phyloP scores from a whole-genome alignment of 2,888 invertebrate species.

The Disparrhopalites patrizii region DNA sequence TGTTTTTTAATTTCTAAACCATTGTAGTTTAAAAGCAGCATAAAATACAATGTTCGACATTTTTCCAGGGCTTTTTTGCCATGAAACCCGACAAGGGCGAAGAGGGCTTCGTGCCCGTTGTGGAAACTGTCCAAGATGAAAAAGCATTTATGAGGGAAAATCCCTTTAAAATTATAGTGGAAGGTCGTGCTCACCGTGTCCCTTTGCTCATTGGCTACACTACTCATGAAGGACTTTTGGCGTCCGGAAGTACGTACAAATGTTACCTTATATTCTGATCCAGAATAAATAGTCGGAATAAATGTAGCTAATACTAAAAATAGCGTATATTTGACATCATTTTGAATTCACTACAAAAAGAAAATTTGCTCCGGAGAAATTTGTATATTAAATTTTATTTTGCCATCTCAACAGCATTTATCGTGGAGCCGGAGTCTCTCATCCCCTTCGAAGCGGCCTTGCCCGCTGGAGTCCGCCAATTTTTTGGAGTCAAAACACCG shows the following conservation, averaged over 20 bases:
- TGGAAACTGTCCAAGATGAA: constrained; percentile 10
- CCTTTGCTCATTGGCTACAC: constrained; percentile 8
- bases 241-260: background rate
- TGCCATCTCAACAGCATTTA: background rate
- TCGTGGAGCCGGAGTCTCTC: background rate
- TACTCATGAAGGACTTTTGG: constrained; percentile 1
- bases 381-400: background rate
- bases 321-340: too few species aligned
- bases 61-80: too few species aligned
- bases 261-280: background rate
- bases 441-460: background rate
- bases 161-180: background rate
- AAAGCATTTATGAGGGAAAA: background rate
- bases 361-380: background rate
- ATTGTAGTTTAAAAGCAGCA: too few species aligned
- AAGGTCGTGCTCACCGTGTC: background rate
- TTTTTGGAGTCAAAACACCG: background rate
- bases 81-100: background rate
- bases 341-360: background rate
- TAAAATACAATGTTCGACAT: too few species aligned
- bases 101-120: background rate
- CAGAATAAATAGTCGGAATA: too few species aligned
- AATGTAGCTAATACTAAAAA: too few species aligned
- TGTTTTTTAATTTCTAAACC: too few species aligned
- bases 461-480: background rate